Evolutionary conservation across 2,797 vertebrate genomes (phyloP), one percentile per base, ranked within the genome.

Genomic region (Astyanax mexicanus): DNA sequence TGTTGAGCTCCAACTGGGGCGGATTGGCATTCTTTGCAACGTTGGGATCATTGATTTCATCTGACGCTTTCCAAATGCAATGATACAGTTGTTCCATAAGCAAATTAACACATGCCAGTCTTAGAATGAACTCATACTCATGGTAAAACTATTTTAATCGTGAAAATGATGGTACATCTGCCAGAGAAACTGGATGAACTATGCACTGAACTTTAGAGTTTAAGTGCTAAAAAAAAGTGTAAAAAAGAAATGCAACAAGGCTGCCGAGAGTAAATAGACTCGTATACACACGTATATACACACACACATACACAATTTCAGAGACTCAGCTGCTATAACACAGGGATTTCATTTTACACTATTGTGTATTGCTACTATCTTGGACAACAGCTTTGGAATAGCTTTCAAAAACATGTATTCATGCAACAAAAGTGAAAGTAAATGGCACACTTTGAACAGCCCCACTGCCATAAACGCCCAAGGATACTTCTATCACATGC

Each of bases 1-100:
- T 78, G 72, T 35, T 76, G 47, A 49, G 55, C 60, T 15, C 60
- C 32, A 66, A 61, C 17, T 69, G 65, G 51, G 35, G 13, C 69
- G 51, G 35, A 61, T 15, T 70, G 55, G 25, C 25, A 19, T 57
- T 71, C 42, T n/a, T 52, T 44, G 58, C 21, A 71, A 52, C 29
- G 35, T 8, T 52, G 42, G 54, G 27, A 62, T 51, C 45, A 44
- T 62, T 74, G 70, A 70, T 64, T 40, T 57, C n/a, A 32, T 69
- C 40, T n/a, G 27, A 72, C 21, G 74, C 44, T 6, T 75, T 44
- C 47, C 74, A 61, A 25, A 54, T 69, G 64, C 8, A 52, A 38
- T 32, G 15, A 44, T 29, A 27, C 54, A 61, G 45, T 61, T 52
- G 55, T 19, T 52, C 42, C 55, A n/a, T 19, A 64, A 1, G 3